These are phyloP conservation scores for Achatina immaculata DNA, from an alignment of 1,140 invertebrate genomes.

Conservation along the genomic window DNA sequence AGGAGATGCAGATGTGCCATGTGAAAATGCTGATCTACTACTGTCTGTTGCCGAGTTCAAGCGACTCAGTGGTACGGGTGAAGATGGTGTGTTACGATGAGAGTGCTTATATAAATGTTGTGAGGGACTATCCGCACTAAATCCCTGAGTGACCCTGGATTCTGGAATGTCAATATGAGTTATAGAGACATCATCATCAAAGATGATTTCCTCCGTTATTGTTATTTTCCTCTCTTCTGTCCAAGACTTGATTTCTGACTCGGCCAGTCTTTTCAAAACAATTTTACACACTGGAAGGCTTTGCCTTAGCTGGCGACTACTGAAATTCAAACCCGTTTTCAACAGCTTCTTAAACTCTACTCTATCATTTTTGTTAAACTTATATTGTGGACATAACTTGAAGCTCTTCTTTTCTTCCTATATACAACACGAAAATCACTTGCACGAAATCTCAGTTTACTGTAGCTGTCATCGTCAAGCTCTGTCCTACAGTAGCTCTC, in stretches of 20 bases:
- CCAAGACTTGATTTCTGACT: conserved; percentile 51
- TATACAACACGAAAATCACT: conserved; percentile 52
- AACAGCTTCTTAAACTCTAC: conserved; percentile 48
- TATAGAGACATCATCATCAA: conserved; percentile 49
- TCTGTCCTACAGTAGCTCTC: conserved; percentile 51
- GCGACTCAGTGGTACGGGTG: background rate
- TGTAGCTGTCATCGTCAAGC: conserved; percentile 49
- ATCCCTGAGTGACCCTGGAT: conserved; percentile 19
- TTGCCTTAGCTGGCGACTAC: conserved; percentile 45
- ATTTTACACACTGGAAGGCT: conserved; percentile 48
- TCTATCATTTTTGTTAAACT: conserved; percentile 51
- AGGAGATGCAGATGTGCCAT: conserved; percentile 12
- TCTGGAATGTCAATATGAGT: conserved; percentile 44
- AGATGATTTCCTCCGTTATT: conserved; percentile 29
- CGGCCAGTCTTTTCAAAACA: conserved; percentile 44
- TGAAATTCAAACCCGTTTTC: conserved; percentile 52
- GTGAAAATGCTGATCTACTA: background rate
- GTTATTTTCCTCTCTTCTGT: conserved; percentile 38
- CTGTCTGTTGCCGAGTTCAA: background rate
- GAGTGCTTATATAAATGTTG: background rate
- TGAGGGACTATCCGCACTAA: background rate
- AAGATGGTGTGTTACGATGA: background rate
- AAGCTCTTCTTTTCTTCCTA: conserved; percentile 49
- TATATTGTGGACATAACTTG: conserved; percentile 51
- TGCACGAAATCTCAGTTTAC: conserved; percentile 50